Percentiles rank a stretch among this genome's conserved stretches.
Evolutionary conservation across 2,888 invertebrate genomes (phyloP).

Genomic region (Microctonus hyperodae): DNA sequence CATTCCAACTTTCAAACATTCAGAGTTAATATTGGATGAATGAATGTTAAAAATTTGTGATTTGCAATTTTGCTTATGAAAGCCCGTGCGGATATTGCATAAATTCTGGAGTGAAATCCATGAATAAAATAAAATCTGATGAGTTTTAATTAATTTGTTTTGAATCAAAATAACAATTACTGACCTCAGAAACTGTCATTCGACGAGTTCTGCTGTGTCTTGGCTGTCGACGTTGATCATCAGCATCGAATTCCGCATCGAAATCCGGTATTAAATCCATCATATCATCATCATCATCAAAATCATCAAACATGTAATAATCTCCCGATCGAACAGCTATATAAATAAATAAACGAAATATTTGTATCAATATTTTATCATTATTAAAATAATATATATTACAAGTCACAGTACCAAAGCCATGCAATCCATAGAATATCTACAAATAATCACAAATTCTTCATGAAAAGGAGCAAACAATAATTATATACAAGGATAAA

Average conservation of each 20-base stretch:
- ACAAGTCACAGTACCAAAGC: constrained; percentile 25
- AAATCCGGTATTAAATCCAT: constrained; percentile 69
- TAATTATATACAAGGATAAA: constrained; percentile 20
- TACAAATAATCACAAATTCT: not conserved
- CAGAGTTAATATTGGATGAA: no score
- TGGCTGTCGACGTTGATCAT: constrained; percentile 60
- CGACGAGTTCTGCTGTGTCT: constrained; percentile 54
- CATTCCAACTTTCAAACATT: not conserved
- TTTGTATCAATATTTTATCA: constrained; percentile 3
- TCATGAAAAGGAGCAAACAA: constrained; percentile 3
- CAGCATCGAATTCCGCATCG: constrained; percentile 68
- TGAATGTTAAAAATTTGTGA: not conserved
- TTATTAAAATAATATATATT: not conserved
- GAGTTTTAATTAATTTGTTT: not conserved
- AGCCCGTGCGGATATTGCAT: not conserved
- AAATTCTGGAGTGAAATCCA: not conserved
- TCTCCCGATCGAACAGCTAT: constrained; percentile 96
- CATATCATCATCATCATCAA: constrained; percentile 76
- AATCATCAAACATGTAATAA: constrained; percentile 99
- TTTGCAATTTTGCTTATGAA: not conserved
- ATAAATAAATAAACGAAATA: constrained; percentile 10
- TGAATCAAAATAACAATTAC: no score
- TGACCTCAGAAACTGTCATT: constrained; percentile 64
- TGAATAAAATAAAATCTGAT: not conserved
- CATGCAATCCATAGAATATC: constrained; percentile 34